Conservation (phyloP, 2,888 invertebrate species). For the Ophion costatus region DNA sequence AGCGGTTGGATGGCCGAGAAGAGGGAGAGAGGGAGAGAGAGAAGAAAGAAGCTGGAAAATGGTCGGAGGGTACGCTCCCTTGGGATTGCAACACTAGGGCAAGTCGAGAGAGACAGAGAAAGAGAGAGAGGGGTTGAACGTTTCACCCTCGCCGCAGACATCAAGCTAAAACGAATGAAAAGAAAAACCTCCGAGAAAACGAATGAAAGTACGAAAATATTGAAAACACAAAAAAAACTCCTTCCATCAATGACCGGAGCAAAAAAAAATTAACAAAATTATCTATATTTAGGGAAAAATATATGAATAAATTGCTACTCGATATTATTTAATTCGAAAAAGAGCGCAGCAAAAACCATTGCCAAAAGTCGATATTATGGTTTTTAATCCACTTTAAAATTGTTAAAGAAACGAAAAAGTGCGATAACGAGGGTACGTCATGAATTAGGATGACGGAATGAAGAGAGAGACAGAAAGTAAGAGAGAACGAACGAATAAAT, state of each 20-base stretch:
- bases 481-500: too few relatives aligned
- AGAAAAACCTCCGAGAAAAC: background rate
- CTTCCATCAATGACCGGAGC: background rate
- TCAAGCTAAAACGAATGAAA: background rate
- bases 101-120: constrained; percentile 1
- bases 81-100: constrained; percentile 54
- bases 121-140: constrained; percentile 15
- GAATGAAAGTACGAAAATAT: constrained; percentile 11
- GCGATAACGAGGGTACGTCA: too few relatives aligned
- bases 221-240: background rate
- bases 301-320: too few relatives aligned
- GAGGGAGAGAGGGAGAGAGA: constrained; percentile 11
- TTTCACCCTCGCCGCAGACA: constrained; percentile 25
- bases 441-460: too few relatives aligned
- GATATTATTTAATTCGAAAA: too few relatives aligned
- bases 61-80: constrained; percentile 59
- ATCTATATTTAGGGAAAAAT: background rate
- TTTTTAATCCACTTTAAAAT: background rate
- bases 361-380: background rate
- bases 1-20: constrained; percentile 22
- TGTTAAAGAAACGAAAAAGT: background rate
- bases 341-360: background rate
- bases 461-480: too few relatives aligned
- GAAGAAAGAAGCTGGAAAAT: constrained; percentile 55
- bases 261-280: background rate